These are phyloP conservation scores for Coelopa pilipes DNA, from an alignment of 2,888 invertebrate genomes.

Conservation along the genomic window DNA sequence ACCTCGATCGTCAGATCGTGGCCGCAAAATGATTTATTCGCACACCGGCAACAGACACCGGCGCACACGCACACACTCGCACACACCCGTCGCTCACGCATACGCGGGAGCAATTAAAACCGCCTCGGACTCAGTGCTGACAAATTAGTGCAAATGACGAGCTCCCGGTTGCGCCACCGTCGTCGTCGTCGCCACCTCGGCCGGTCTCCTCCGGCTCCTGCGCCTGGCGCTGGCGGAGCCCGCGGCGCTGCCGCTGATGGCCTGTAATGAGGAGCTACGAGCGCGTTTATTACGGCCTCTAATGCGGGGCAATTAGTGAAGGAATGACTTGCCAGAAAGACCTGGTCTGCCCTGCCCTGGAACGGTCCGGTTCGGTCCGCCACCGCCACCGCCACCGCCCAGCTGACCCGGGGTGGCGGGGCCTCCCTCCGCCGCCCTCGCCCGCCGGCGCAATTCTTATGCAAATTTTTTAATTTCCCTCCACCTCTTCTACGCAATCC, in stretches of 20 bases:
- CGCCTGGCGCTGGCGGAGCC: not conserved
- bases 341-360: no score
- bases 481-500: not conserved
- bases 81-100: not conserved
- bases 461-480: conserved; percentile 15
- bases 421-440: no score
- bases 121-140: not conserved
- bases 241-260: conserved; percentile 47
- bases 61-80: not conserved
- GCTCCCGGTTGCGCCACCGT: not conserved
- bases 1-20: conserved; percentile 19
- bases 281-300: conserved; percentile 26
- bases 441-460: conserved; percentile 13
- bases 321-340: no score
- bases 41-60: not conserved
- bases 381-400: not conserved
- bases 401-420: not conserved
- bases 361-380: not conserved
- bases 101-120: conserved; percentile 23
- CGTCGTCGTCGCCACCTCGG: not conserved
- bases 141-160: not conserved
- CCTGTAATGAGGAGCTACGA: conserved; percentile 52
- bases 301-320: conserved; percentile 28
- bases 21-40: conserved; percentile 6
- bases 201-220: no score